phyloP scores from a whole-genome alignment of 2,113 vertebrate species.

The Sylvia atricapilla region DNA sequence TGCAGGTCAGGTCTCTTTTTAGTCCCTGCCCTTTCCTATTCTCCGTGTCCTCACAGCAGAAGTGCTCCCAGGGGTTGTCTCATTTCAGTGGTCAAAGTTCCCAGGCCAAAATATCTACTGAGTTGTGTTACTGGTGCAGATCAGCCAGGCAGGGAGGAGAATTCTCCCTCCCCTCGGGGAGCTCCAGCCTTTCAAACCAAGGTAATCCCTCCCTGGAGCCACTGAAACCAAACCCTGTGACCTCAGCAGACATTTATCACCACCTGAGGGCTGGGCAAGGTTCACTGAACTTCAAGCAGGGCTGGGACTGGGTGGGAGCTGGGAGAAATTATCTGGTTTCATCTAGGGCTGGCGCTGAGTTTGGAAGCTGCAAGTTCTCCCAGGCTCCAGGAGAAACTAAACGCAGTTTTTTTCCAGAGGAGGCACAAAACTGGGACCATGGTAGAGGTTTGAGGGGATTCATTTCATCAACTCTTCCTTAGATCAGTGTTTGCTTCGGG shows the following conservation, averaged over 20 bases:
- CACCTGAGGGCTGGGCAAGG: background rate
- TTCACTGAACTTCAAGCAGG: background rate
- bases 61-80: background rate
- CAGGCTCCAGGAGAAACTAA: background rate
- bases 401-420: background rate
- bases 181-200: background rate
- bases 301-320: background rate
- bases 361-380: background rate
- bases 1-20: background rate
- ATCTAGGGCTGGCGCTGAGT: background rate
- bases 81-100: background rate
- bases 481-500: background rate
- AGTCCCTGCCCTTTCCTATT: background rate
- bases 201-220: background rate
- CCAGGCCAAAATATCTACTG: background rate
- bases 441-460: background rate
- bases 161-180: background rate
- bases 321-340: conserved; percentile 6
- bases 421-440: background rate
- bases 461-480: background rate
- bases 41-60: rapidly evolving
- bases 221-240: background rate
- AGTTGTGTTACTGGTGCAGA: background rate
- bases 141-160: background rate
- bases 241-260: background rate